Base-by-base conservation (phyloP, 2,888 invertebrate genomes). In the Dynastes tityus region DNA sequence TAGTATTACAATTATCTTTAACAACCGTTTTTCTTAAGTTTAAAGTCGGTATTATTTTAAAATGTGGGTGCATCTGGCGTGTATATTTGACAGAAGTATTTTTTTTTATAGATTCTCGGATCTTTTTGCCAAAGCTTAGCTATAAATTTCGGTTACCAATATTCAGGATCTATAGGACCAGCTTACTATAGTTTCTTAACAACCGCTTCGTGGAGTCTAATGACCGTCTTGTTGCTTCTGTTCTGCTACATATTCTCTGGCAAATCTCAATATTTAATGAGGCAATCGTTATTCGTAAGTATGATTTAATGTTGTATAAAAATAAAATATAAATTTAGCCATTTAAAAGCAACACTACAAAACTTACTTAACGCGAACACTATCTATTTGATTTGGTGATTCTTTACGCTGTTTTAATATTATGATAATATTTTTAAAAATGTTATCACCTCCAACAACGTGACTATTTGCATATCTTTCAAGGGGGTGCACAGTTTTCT, bases 281-380 rank as follows among this genome's bases (percentile, higher is more conserved):
- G 95, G 78, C 95, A 96, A 82, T 96, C 96, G 0, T 90, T 96
- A 58, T 96, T 96, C 88, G 96, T 97, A 91, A 93, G 95, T 92
- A 84, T 77, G 51, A 16, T 29, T 55, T 55, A 22, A 74, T 16
- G 16, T 9, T 65, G 9, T 16, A 27, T 22, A 27, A 16, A 16
- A 61, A 61, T 61, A 9, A 0, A 37, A 37, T 6, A 37, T 6
- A 8, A 2, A 0, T 11, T 45, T 45, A 2, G 32, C 4, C 32
- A 5, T 6, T 37, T 37, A 37, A 5, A 37, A 37, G 5, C 32
- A 40, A 40, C 40, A 40, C 37, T 37, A 37, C 40, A 40, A 5
- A 6, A 6, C 8, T 40, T 9, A 40, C 1, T 6, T 11, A 8
- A 45, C 8, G 45, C 8, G 11, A 45, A 9, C 8, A 45, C 9